Evolutionary conservation across 2,888 invertebrate species (phyloP), one percentile per base, ranked within the genome.

Genomic region (Mythimna lalbum): DNA sequence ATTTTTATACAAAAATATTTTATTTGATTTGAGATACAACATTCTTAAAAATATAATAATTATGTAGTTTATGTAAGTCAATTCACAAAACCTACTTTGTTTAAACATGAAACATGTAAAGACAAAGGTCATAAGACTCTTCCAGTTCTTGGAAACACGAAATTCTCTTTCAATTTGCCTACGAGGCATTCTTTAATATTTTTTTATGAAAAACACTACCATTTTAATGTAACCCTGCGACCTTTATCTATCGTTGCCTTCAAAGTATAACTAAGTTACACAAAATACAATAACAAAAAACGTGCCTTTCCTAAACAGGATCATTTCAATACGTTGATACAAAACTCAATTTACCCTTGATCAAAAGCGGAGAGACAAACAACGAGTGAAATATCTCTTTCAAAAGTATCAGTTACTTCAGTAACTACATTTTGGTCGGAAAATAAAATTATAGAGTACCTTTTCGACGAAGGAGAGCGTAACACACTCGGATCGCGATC

Each of bases 391-490:
- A 90, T 89, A 90, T 91, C 84, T 90, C 87, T 90, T 88, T 88
- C 62, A 91, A 92, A 94, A 94, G 93, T 95, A 94, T 95, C 94
- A 90, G 92, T 94, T 94, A 90, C 94, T 90, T 90, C 82, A 85
- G 92, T 95, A 95, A 95, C 93, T 93, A 93, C 94, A 89, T 95
- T 94, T 94, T 92, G 95, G 95, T 93, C 91, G 93, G 94, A 87
- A 95, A 95, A 95, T 95, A 95, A 95, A 95, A 95, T 95, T 95
- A 95, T 94, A 94, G 95, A 95, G 94, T 94, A 93, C 94, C 95
- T 94, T 94, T 94, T 93, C 91, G 90, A 88, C 90, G 93, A 89
- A 90, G 91, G 93, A 91, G 88, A 93, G 90, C 94, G 94, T 93
- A 94, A 94, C 94, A 93, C 91, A 91, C 90, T 90, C 80, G 85